These are phyloP conservation scores for Mirounga angustirostris DNA, from an alignment of 2,113 vertebrate species.

Conservation along the genomic window DNA sequence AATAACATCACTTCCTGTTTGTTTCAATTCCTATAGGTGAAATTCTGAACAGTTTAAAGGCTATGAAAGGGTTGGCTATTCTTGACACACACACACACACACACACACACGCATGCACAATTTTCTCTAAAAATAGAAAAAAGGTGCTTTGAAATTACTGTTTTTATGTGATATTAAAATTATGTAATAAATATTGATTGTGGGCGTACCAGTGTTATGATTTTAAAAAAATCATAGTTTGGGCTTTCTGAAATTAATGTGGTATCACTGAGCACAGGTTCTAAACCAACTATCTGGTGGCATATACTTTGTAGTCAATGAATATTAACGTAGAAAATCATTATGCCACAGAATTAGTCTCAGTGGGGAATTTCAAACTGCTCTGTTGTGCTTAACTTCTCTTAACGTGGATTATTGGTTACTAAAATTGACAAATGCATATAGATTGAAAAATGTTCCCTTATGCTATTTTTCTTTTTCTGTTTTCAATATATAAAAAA, in stretches of 20 bases:
- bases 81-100: background rate
- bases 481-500: conserved; percentile 28
- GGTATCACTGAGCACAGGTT: background rate
- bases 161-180: background rate
- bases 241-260: background rate
- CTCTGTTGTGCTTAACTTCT: background rate
- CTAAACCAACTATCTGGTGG: background rate
- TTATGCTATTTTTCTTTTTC: conserved; percentile 34
- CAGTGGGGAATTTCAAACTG: background rate
- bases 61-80: background rate
- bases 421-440: background rate
- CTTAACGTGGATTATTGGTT: background rate
- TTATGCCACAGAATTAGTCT: background rate
- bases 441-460: background rate
- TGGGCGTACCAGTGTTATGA: background rate
- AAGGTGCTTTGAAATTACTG: background rate
- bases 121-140: background rate
- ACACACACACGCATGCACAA: background rate
- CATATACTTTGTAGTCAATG: background rate
- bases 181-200: background rate
- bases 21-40: background rate
- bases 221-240: background rate
- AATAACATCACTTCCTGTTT: background rate
- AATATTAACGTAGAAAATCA: background rate
- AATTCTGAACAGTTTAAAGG: background rate